A percentile compares a stretch with the other conserved stretches of the same genome.
Evolutionary conservation across 2,113 vertebrate genomes (phyloP).

Genomic region (Pelmatolapia mariae): DNA sequence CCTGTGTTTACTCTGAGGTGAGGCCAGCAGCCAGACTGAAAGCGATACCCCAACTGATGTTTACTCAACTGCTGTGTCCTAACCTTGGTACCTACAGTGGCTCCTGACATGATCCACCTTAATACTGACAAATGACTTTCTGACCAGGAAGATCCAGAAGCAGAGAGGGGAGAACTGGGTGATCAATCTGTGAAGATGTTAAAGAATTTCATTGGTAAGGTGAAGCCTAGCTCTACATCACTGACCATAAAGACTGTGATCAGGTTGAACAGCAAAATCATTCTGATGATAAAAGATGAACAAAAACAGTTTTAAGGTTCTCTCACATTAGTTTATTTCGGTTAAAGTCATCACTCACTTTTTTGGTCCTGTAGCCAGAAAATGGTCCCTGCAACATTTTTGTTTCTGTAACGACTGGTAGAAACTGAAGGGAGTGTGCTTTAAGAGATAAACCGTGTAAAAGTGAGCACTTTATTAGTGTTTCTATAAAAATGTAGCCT

Average conservation of each 20-base stretch:
- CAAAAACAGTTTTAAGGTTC: neutral
- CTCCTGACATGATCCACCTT: slow-evolving; percentile 71
- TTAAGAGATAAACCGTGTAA: neutral
- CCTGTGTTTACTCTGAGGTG: slow-evolving; percentile 60
- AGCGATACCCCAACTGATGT: slow-evolving; percentile 66
- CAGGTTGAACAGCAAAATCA: neutral
- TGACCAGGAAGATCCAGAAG: slow-evolving; percentile 62
- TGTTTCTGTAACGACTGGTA: fast-evolving
- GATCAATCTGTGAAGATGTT: slow-evolving; percentile 34
- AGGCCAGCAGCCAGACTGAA: slow-evolving; percentile 57
- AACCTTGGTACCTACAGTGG: slow-evolving; percentile 65
- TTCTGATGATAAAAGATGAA: neutral
- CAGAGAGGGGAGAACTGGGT: slow-evolving; percentile 20
- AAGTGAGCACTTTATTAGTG: neutral
- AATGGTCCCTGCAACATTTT: neutral
- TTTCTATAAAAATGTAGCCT: neutral
- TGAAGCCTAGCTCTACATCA: neutral
- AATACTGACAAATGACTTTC: slow-evolving; percentile 78
- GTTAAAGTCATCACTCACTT: neutral
- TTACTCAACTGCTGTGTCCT: slow-evolving; percentile 76
- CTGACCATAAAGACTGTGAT: neutral
- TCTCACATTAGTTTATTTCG: fast-evolving
- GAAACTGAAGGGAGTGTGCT: neutral
- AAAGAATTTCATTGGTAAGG: neutral
- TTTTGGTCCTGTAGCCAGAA: neutral